Conservation (phyloP, 2,113 vertebrate genomes). For the Sus scrofa region DNA sequence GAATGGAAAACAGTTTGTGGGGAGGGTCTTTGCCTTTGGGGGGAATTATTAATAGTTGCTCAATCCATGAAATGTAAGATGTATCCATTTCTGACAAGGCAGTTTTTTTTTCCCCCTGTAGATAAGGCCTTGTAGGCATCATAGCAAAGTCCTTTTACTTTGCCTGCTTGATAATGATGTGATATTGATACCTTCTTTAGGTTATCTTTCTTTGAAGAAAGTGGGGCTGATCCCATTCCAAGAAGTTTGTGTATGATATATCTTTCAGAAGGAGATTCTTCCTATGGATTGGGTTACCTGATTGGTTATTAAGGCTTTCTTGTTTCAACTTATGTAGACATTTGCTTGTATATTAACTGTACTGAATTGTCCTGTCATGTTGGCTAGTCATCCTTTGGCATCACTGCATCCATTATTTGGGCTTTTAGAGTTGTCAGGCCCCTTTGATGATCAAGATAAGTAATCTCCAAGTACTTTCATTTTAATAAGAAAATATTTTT, state of each 20-base stretch:
- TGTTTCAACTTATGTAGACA: conserved; percentile 75
- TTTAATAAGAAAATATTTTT: conserved; percentile 74
- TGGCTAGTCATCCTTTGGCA: conserved; percentile 81
- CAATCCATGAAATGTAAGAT: conserved; percentile 74
- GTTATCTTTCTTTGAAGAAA: conserved; percentile 67
- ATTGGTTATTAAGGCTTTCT: conserved; percentile 78
- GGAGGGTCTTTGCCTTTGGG: conserved; percentile 74
- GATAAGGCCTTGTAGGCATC: conserved; percentile 58
- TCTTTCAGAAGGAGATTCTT: conserved; percentile 71
- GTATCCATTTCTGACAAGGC: conserved; percentile 62
- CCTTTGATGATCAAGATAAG: conserved; percentile 67
- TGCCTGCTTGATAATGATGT: conserved; percentile 63
- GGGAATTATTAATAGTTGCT: conserved; percentile 81
- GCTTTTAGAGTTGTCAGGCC: conserved; percentile 62
- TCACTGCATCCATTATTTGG: conserved; percentile 79
- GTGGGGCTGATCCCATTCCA: conserved; percentile 54
- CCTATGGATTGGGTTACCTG: conserved; percentile 79
- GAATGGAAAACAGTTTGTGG: conserved; percentile 76
- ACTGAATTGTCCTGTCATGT: conserved; percentile 82
- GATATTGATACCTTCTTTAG: neutral
- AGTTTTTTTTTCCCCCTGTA: neutral
- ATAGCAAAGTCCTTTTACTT: conserved; percentile 64
- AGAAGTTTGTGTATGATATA: conserved; percentile 45
- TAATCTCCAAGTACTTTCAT: conserved; percentile 58
- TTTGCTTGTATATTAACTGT: conserved; percentile 83